These are phyloP conservation scores for Carcharodon carcharias DNA, from an alignment of 2,797 vertebrate genomes.

Conservation along the genomic window DNA sequence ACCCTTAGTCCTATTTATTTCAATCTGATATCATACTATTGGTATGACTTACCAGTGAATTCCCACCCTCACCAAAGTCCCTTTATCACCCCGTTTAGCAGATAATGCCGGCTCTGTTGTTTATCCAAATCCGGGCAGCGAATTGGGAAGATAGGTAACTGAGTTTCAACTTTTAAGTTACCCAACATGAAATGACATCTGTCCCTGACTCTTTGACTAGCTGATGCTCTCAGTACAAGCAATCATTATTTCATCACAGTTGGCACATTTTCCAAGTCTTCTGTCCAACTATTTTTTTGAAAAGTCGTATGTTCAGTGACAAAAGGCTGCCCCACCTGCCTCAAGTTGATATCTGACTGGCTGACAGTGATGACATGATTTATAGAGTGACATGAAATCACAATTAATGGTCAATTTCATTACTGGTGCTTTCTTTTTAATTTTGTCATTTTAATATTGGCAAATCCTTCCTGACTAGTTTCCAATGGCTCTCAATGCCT, in stretches of 20 bases:
- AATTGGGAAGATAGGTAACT: not conserved
- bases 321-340: not conserved
- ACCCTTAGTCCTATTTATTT: not conserved
- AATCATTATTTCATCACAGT: slow-evolving; percentile 5
- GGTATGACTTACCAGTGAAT: not conserved
- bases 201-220: not conserved
- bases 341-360: not conserved
- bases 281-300: not conserved
- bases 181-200: not conserved
- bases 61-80: not conserved
- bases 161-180: not conserved
- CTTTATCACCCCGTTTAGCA: not conserved
- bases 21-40: not conserved
- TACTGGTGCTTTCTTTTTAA: not conserved
- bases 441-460: not conserved
- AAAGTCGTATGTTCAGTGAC: not conserved
- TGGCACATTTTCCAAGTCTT: not conserved
- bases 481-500: not conserved
- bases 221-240: not conserved
- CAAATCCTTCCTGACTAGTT: not conserved
- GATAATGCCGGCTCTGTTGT: not conserved
- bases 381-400: not conserved
- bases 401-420: not conserved
- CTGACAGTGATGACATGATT: not conserved
- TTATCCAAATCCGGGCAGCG: not conserved